Percentiles rank a stretch among this genome's conserved stretches.
phyloP scores from a whole-genome alignment of 2,113 vertebrate species.

The Condylura cristata region DNA sequence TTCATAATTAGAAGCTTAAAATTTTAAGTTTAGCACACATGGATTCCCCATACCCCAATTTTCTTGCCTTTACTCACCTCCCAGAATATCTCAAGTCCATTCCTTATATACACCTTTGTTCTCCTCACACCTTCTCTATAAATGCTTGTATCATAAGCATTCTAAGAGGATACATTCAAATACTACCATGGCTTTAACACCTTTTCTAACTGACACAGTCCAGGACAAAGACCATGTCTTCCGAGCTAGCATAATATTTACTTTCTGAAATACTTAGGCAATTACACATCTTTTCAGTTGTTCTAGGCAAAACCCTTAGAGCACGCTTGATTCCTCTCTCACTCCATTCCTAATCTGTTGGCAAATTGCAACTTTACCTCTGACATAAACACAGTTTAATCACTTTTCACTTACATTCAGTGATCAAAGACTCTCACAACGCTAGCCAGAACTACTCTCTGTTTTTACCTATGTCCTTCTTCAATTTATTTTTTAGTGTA shows the following conservation, averaged over 20 bases:
- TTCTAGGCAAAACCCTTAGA: not conserved
- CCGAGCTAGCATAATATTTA: not conserved
- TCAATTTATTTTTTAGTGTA: slow-evolving; percentile 35
- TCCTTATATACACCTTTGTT: not conserved
- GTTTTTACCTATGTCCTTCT: not conserved
- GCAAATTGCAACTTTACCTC: slow-evolving; percentile 1
- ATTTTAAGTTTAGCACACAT: not conserved
- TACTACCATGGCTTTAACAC: not conserved
- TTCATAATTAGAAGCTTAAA: not conserved
- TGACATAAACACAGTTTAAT: not conserved
- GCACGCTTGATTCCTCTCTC: not conserved
- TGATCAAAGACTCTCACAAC: slow-evolving; percentile 1
- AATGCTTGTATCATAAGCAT: not conserved
- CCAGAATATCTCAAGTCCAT: slow-evolving; percentile 3
- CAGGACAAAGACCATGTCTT: not conserved
- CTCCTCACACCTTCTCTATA: not conserved
- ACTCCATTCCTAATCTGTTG: not conserved
- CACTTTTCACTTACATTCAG: not conserved
- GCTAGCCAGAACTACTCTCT: not conserved
- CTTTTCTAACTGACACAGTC: slow-evolving; percentile 21
- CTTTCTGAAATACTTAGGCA: slow-evolving; percentile 5
- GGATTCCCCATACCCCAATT: not conserved
- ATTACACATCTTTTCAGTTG: slow-evolving; percentile 36
- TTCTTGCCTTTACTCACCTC: not conserved
- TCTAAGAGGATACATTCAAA: not conserved